Percentiles rank a stretch among this genome's conserved stretches.
These are phyloP conservation scores for Bombus confusus DNA, from an alignment of 1,140 invertebrate species.

Conservation along the genomic window DNA sequence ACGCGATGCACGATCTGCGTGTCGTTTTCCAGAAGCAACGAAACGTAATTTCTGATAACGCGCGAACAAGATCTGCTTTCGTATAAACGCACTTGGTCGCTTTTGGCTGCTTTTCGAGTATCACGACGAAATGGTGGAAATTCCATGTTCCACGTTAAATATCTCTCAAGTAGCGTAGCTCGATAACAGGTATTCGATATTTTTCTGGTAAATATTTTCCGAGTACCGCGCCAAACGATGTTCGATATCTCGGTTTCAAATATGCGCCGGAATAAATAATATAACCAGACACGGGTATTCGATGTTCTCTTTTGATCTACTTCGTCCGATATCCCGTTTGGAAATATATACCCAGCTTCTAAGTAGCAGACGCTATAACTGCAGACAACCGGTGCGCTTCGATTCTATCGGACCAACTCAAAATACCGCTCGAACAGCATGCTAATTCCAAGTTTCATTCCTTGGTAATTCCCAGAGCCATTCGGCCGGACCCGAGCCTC, in stretches of 20 bases:
- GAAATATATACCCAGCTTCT: too few species aligned
- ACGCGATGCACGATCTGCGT: not conserved
- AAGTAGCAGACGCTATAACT: too few species aligned
- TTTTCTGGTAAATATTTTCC: not conserved
- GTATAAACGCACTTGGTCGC: too few species aligned
- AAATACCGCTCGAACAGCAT: too few species aligned
- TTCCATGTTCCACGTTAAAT: not conserved
- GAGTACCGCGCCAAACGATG: not conserved
- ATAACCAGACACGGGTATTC: not conserved
- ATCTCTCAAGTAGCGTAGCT: not conserved
- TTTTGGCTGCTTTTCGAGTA: too few species aligned
- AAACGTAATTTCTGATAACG: not conserved
- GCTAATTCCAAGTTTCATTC: too few species aligned
- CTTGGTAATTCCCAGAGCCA: too few species aligned
- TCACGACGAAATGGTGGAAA: not conserved
- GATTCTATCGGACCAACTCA: too few species aligned
- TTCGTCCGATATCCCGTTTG: not conserved
- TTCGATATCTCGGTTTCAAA: not conserved
- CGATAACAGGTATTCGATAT: not conserved
- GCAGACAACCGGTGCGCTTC: too few species aligned
- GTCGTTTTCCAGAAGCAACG: not conserved
- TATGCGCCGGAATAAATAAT: not conserved
- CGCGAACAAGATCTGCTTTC: not conserved
- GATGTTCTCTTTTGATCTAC: not conserved
- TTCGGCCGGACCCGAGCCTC: too few species aligned